Evolutionary conservation across 2,797 vertebrate species (phyloP).

Genomic region (Gadopsis marmoratus): DNA sequence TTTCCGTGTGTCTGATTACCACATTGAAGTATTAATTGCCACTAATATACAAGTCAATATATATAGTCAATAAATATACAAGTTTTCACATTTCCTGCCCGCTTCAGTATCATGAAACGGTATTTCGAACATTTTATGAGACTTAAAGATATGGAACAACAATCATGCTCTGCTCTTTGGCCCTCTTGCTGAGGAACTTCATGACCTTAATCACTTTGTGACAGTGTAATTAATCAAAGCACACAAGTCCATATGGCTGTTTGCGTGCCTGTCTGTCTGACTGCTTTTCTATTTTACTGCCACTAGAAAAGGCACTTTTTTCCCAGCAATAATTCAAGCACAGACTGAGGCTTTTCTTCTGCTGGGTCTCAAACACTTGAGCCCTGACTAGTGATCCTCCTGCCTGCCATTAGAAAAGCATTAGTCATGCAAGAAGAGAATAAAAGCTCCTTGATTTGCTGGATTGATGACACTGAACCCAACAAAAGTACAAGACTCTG

Average conservation of each 20-base stretch:
- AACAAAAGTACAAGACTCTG: background rate
- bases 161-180: conserved; percentile 10
- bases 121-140: background rate
- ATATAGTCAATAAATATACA: too few relatives aligned
- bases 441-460: conserved; percentile 17
- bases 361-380: conserved; percentile 16
- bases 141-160: background rate
- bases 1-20: background rate
- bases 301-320: background rate
- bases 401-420: conserved; percentile 9
- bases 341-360: conserved; percentile 1
- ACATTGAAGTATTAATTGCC: background rate
- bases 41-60: background rate
- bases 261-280: conserved; percentile 12
- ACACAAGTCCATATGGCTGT: conserved; percentile 28
- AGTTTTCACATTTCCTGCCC: background rate
- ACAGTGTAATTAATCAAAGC: conserved; percentile 52
- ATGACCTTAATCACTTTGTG: conserved; percentile 50
- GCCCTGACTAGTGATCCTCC: background rate
- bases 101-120: background rate
- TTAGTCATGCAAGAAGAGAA: conserved; percentile 15
- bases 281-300: background rate
- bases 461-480: conserved; percentile 3
- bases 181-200: conserved; percentile 20
- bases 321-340: background rate